These are phyloP conservation scores for Morinoia aosen DNA, from an alignment of 2,888 invertebrate species.

Conservation along the genomic window DNA sequence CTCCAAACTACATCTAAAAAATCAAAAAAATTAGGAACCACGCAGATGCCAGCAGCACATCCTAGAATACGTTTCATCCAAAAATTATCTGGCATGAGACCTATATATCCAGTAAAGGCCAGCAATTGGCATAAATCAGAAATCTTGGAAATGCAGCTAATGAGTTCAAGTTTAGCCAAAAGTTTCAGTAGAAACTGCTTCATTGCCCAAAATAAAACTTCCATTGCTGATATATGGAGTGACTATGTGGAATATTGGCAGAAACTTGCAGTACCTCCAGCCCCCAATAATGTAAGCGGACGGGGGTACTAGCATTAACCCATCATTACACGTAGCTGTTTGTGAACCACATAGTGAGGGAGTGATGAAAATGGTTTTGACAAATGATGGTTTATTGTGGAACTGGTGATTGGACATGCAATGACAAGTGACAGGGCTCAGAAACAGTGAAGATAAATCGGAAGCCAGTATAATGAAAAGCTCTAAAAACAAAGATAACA, in stretches of 20 bases:
- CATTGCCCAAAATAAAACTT: not conserved
- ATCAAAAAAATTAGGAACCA: not conserved
- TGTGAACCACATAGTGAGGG: too few relatives aligned
- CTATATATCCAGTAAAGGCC: not conserved
- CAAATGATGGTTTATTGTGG: too few relatives aligned
- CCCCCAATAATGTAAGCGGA: too few relatives aligned
- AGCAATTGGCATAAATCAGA: not conserved
- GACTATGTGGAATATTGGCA: not conserved
- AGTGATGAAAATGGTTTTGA: too few relatives aligned
- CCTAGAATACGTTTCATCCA: not conserved
- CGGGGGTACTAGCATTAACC: too few relatives aligned
- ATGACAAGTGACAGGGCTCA: too few relatives aligned
- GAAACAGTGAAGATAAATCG: too few relatives aligned
- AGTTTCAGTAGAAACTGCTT: not conserved
- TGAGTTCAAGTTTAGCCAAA: not conserved
- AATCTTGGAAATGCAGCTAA: not conserved
- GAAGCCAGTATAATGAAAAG: too few relatives aligned
- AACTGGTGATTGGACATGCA: too few relatives aligned
- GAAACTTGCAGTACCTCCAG: not conserved
- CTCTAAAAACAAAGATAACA: too few relatives aligned
- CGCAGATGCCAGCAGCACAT: not conserved
- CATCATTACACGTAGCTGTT: too few relatives aligned
- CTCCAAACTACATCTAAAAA: not conserved
- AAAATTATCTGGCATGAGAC: slow-evolving; percentile 19
- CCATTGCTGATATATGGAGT: not conserved